These are phyloP conservation scores for Lycopodina hypogea DNA, from an alignment of 37 sponge, comb jelly and placozoan species.

Conservation along the genomic window DNA sequence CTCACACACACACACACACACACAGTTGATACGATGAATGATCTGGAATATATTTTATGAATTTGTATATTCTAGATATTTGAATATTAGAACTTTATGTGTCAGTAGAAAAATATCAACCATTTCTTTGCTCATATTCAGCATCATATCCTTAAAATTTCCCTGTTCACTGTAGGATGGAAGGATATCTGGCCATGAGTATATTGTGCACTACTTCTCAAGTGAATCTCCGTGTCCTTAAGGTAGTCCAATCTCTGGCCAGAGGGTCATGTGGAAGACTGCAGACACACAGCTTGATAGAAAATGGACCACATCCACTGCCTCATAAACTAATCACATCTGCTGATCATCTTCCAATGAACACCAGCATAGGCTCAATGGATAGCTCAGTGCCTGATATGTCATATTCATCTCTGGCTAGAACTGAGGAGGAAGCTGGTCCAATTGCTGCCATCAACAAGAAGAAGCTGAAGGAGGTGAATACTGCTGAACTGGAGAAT, in stretches of 20 bases:
- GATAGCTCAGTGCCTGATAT: not conserved
- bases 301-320: conserved; percentile 37
- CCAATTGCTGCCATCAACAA: not conserved
- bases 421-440: not conserved
- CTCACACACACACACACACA: too few species aligned
- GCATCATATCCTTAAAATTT: not conserved
- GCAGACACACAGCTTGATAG: conserved; percentile 52
- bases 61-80: too few species aligned
- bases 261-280: conserved; percentile 10
- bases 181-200: conserved; percentile 56
- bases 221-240: conserved; percentile 35
- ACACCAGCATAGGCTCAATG: not conserved
- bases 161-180: conserved; percentile 42
- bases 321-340: too few species aligned
- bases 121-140: not conserved
- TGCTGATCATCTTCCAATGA: not conserved
- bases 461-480: not conserved
- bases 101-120: not conserved
- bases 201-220: conserved; percentile 57
- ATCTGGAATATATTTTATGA: too few species aligned
- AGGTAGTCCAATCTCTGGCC: conserved; percentile 59
- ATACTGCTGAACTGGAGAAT: not conserved
- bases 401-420: not conserved
- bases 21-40: too few species aligned
- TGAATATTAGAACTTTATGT: not conserved